phyloP scores from a whole-genome alignment of 2,797 vertebrate species.

The Poecile montanus region DNA sequence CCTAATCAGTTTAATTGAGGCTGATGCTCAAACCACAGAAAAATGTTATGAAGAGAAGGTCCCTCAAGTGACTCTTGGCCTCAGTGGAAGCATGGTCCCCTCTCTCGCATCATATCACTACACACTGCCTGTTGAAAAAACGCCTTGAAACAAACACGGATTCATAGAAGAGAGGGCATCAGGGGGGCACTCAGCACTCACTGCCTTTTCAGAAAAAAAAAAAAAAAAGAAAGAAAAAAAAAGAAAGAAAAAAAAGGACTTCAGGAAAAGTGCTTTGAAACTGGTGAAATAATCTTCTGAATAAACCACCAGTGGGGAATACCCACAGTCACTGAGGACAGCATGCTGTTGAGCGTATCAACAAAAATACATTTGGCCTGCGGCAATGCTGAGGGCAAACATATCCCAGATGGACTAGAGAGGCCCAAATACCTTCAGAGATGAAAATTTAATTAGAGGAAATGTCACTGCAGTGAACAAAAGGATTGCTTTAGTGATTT shows the following conservation, averaged over 20 bases:
- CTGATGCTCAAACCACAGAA: neutral
- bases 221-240: neutral
- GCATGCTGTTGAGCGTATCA: conserved; percentile 52
- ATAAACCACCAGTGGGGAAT: conserved; percentile 68
- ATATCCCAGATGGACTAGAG: conserved; percentile 65
- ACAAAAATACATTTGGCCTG: conserved; percentile 75
- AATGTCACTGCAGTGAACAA: conserved; percentile 72
- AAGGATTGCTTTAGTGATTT: conserved; percentile 54
- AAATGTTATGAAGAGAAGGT: neutral
- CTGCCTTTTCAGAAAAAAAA: neutral
- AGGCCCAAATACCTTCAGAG: conserved; percentile 68
- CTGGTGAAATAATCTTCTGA: conserved; percentile 56
- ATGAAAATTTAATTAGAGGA: conserved; percentile 77
- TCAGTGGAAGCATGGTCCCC: neutral
- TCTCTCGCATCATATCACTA: neutral
- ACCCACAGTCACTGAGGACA: conserved; percentile 41
- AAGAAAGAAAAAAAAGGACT: neutral
- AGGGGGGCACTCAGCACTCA: neutral
- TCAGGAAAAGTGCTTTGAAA: conserved; percentile 57
- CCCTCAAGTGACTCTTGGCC: neutral
- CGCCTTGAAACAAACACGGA: neutral
- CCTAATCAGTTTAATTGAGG: neutral
- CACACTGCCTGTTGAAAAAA: neutral
- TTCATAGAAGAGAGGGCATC: neutral
- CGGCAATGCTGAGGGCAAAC: conserved; percentile 73